Conservation (phyloP, 2,113 vertebrate genomes). For the Forbesichthys papilliferus region DNA sequence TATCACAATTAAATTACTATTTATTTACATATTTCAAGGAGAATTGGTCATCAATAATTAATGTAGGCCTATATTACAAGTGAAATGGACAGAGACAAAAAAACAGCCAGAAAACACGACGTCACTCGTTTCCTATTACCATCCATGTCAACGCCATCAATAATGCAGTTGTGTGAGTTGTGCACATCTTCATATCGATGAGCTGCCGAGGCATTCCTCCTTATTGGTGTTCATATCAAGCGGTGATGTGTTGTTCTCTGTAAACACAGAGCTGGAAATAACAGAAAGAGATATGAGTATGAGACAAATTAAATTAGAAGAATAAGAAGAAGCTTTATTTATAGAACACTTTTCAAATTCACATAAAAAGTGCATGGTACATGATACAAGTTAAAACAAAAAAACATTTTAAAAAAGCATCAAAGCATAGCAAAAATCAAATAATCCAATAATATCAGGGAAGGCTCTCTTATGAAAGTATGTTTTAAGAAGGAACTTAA, state of each 20-base stretch:
- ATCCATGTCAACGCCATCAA: not conserved
- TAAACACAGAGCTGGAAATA: conserved; percentile 45
- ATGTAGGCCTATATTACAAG: not conserved
- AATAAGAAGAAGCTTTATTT: not conserved
- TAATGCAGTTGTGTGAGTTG: too few species aligned
- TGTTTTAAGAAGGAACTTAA: too few species aligned
- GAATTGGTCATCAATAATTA: not conserved
- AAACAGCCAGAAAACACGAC: not conserved
- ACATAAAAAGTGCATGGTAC: too few species aligned
- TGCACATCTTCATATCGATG: conserved; percentile 34
- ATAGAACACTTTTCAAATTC: too few species aligned
- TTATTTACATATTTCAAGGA: not conserved
- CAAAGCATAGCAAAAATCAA: too few species aligned
- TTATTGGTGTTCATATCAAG: conserved; percentile 28
- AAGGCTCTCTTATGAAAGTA: too few species aligned
- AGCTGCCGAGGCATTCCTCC: conserved; percentile 34
- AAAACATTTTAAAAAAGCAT: too few species aligned
- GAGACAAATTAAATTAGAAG: not conserved
- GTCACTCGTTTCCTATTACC: conserved; percentile 1
- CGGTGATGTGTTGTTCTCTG: conserved; percentile 26
- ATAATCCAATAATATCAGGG: too few species aligned
- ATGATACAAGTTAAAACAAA: too few species aligned
- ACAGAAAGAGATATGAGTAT: not conserved
- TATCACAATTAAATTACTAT: not conserved
- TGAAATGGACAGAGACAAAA: not conserved